These are phyloP conservation scores for Halichondria panicea DNA, from an alignment of 37 sponge, comb jelly and placozoan species.

Conservation along the genomic window DNA sequence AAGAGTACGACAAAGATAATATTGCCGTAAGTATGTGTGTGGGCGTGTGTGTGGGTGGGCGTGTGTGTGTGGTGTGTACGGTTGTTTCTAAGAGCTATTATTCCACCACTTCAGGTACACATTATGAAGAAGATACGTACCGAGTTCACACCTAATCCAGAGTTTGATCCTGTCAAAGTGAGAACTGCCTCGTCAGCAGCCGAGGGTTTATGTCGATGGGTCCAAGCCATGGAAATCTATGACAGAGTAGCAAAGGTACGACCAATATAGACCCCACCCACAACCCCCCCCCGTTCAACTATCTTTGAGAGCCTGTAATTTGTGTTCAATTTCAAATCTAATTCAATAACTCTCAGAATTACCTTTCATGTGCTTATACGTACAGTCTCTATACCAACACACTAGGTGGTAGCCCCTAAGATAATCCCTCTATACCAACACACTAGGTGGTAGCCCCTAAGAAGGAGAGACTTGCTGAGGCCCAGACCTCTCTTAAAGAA, in stretches of 20 bases:
- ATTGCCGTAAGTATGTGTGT: constrained; percentile 58
- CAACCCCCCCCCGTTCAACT: neutral
- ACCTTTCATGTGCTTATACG: neutral
- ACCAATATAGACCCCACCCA: neutral
- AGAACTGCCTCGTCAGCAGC: constrained; percentile 96
- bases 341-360: too few relatives aligned
- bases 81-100: neutral
- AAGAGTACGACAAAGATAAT: constrained; percentile 96
- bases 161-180: constrained; percentile 97
- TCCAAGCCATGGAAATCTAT: constrained; percentile 96
- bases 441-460: constrained; percentile 94
- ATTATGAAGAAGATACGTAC: constrained; percentile 92
- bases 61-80: neutral
- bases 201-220: constrained; percentile 97
- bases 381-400: neutral
- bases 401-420: constrained; percentile 95
- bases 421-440: constrained; percentile 12
- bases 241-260: constrained; percentile 96
- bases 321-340: too few relatives aligned
- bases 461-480: constrained; percentile 87
- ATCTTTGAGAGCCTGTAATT: neutral
- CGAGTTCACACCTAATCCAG: constrained; percentile 85
- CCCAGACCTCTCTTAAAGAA: constrained; percentile 78
- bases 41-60: neutral
- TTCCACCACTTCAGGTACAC: constrained; percentile 51